These are phyloP conservation scores for Alectura lathami DNA, from an alignment of 2,113 vertebrate genomes.

Conservation along the genomic window DNA sequence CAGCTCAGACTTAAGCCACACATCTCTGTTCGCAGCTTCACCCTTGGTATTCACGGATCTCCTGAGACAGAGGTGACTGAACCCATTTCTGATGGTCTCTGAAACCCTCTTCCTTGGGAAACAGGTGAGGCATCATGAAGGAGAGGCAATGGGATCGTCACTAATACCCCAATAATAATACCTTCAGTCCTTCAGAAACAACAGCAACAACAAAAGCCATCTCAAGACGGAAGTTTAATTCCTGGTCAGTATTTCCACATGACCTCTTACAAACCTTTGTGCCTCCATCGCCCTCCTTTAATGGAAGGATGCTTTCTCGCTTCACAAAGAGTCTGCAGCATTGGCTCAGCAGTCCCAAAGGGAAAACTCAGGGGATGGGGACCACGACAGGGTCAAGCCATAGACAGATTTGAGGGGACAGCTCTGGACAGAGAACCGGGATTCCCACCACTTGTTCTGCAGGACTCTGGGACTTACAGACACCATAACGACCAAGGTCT, in stretches of 20 bases:
- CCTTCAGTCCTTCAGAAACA: neutral
- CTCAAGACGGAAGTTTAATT: neutral
- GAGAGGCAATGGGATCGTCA: neutral
- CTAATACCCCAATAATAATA: neutral
- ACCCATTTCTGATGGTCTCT: neutral
- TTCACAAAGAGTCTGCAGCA: neutral
- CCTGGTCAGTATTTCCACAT: neutral
- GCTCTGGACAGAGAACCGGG: neutral
- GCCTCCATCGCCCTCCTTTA: neutral
- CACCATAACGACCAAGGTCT: neutral
- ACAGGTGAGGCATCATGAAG: accelerated
- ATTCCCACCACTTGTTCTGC: neutral
- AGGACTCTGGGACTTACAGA: neutral
- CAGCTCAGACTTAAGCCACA: neutral
- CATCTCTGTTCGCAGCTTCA: neutral
- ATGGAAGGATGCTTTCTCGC: accelerated
- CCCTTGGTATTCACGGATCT: neutral
- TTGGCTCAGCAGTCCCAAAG: neutral
- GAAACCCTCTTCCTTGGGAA: neutral
- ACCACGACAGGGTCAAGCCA: accelerated
- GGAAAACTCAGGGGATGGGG: neutral
- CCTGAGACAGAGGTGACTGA: neutral
- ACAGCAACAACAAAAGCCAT: neutral
- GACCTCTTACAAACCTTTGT: neutral
- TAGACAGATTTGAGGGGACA: neutral